These are phyloP conservation scores for Platycnemis pennipes DNA, from an alignment of 2,888 invertebrate genomes.

Conservation along the genomic window DNA sequence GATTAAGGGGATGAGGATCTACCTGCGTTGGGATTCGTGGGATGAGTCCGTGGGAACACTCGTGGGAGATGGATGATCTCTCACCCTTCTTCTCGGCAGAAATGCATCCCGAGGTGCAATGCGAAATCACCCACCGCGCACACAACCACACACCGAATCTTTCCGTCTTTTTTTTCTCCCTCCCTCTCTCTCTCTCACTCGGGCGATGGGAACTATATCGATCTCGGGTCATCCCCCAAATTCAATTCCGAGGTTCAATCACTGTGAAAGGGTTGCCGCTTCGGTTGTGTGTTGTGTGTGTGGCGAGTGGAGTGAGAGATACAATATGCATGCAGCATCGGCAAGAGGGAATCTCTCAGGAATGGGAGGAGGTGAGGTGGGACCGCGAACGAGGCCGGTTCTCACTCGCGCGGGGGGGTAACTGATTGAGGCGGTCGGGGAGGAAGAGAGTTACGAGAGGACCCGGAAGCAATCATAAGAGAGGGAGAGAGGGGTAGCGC, in stretches of 20 bases:
- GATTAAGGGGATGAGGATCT: too few species aligned
- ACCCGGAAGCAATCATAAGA: too few species aligned
- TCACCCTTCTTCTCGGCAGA: too few species aligned
- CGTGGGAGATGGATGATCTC: too few species aligned
- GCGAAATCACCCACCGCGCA: neutral
- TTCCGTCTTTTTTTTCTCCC: neutral
- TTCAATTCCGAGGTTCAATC: conserved; percentile 60
- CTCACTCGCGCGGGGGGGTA: neutral
- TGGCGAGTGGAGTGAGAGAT: neutral
- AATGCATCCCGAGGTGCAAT: conserved; percentile 6
- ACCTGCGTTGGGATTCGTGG: too few species aligned
- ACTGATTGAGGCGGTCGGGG: neutral
- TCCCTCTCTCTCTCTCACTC: too few species aligned
- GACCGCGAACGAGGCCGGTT: neutral
- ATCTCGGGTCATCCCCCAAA: conserved; percentile 19
- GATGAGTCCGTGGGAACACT: too few species aligned
- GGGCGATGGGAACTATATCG: neutral
- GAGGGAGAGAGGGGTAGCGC: neutral
- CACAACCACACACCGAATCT: neutral
- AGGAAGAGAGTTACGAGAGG: neutral
- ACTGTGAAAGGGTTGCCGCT: conserved; percentile 44
- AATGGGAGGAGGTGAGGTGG: neutral
- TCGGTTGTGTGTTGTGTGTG: neutral
- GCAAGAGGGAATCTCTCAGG: neutral
- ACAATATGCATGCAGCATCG: conserved; percentile 49